Conservation (phyloP, 2,797 vertebrate species). For the Thaleichthys pacificus region DNA sequence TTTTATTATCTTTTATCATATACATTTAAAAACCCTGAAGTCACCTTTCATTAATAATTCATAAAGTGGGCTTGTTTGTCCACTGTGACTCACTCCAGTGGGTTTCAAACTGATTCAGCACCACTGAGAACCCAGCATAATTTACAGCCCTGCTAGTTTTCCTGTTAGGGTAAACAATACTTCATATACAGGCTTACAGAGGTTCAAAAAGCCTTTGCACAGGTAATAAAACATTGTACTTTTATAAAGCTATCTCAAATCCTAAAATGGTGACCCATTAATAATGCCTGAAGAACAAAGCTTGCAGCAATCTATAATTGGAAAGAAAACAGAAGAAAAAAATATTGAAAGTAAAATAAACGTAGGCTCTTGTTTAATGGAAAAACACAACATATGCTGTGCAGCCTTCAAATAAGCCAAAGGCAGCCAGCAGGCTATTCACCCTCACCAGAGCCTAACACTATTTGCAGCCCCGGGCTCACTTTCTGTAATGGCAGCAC, state of each 20-base stretch:
- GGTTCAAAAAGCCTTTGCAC: slow-evolving; percentile 29
- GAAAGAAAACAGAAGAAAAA: background rate
- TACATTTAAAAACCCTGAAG: slow-evolving; percentile 21
- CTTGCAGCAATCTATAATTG: slow-evolving; percentile 38
- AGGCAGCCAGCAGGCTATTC: slow-evolving; percentile 36
- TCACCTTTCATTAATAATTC: slow-evolving; percentile 57
- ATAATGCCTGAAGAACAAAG: slow-evolving; percentile 35
- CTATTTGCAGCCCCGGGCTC: slow-evolving; percentile 61
- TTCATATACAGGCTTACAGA: slow-evolving; percentile 25
- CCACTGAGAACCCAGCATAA: slow-evolving; percentile 48
- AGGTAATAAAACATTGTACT: slow-evolving; percentile 39
- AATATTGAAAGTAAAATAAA: slow-evolving; percentile 41
- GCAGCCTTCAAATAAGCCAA: slow-evolving; percentile 41
- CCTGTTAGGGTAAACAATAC: slow-evolving; percentile 40
- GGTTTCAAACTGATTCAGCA: slow-evolving; percentile 41
- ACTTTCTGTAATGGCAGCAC: slow-evolving; percentile 71
- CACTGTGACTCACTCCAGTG: slow-evolving; percentile 57
- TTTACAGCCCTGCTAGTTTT: slow-evolving; percentile 45
- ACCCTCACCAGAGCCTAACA: slow-evolving; percentile 51
- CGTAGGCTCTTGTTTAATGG: slow-evolving; percentile 52
- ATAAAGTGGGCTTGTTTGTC: slow-evolving; percentile 59
- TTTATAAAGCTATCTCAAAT: slow-evolving; percentile 43
- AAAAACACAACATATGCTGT: slow-evolving; percentile 43
- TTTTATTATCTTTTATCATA: no score
- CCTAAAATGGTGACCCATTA: slow-evolving; percentile 19